These are phyloP conservation scores for Arothron firmamentum DNA, from an alignment of 2,113 vertebrate species.

Conservation along the genomic window DNA sequence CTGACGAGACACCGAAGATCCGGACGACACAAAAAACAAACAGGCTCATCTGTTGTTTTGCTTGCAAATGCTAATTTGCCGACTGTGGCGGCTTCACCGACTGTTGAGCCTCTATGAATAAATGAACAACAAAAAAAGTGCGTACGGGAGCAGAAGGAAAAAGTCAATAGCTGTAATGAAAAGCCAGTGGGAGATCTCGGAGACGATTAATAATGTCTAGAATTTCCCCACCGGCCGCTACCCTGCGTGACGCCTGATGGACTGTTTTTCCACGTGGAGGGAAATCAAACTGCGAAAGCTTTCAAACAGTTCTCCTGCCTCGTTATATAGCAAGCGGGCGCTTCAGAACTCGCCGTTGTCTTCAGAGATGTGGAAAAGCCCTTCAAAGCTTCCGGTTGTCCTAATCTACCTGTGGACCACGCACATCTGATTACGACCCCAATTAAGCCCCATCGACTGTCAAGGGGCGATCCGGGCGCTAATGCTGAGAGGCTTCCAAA, in stretches of 20 bases:
- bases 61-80: too few relatives aligned
- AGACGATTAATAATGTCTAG: slow-evolving; percentile 69
- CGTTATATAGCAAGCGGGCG: not conserved
- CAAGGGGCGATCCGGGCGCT: not conserved
- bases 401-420: not conserved
- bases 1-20: too few relatives aligned
- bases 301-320: not conserved
- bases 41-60: too few relatives aligned
- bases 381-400: slow-evolving; percentile 9
- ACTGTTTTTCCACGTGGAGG: slow-evolving; percentile 31
- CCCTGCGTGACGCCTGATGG: slow-evolving; percentile 46
- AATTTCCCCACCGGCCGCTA: slow-evolving; percentile 49
- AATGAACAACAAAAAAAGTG: slow-evolving; percentile 23
- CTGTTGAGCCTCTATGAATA: not conserved
- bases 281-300: not conserved
- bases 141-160: slow-evolving; percentile 35
- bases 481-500: not conserved
- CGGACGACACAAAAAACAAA: too few relatives aligned
- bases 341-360: slow-evolving; percentile 4
- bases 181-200: slow-evolving; percentile 55
- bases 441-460: slow-evolving; percentile 29
- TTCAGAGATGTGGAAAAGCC: slow-evolving; percentile 5
- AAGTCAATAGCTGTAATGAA: slow-evolving; percentile 69
- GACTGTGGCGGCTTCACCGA: too few relatives aligned
- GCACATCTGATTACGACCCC: slow-evolving; percentile 13